Base-by-base conservation (phyloP, 2,113 vertebrate genomes). In the Lepus americanus region DNA sequence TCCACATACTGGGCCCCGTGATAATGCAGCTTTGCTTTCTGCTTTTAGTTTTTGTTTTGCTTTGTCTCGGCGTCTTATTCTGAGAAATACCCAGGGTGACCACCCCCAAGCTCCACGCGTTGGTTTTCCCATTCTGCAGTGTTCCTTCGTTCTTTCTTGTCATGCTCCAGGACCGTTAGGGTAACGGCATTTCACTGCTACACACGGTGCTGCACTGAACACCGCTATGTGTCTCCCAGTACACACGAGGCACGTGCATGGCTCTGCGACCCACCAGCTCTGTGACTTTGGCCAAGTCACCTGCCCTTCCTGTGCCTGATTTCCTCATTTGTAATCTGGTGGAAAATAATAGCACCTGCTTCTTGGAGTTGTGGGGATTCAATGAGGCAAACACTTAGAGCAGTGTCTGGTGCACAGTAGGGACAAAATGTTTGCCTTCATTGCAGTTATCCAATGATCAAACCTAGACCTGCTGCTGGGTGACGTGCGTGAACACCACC, bases 1-100 rank as follows among this genome's bases (percentile, higher is more conserved):
- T 17, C 9, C 6, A 29, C 36, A 19, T 31, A 29, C 29, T 93
- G 55, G 53, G 93, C 23, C 77, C 69, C 53, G 29, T 31, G 53
- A 87, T 39, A 64, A 92, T 53, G 44, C 19, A 39, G 19, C 49
- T 94, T 77, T 86, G 16, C 79, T 87, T 87, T 76, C 36, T 78
- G 22, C 64, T 10, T 66, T 94, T 82, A 1, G 22, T 39, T 78
- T 82, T 66, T 73, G 31, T 29, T 31, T 79, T 59, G 49, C 25
- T 74, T 69, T 91, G 6, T 83, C 12, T 80, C 66, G 72, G 23
- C 19, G 72, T 36, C 81, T 69, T 49, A 55, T 72, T 81, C 55
- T 63, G 39, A 82, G 55, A 44, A 64, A 6, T 85, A 31, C 59
- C 9, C 29, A 27, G n/a, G 22, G 11, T 93, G 59, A 74, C 19